A percentile compares a stretch with the other conserved stretches of the same genome.
These are phyloP conservation scores for Marcusenius ussheri DNA, from an alignment of 2,113 vertebrate species.

Conservation along the genomic window DNA sequence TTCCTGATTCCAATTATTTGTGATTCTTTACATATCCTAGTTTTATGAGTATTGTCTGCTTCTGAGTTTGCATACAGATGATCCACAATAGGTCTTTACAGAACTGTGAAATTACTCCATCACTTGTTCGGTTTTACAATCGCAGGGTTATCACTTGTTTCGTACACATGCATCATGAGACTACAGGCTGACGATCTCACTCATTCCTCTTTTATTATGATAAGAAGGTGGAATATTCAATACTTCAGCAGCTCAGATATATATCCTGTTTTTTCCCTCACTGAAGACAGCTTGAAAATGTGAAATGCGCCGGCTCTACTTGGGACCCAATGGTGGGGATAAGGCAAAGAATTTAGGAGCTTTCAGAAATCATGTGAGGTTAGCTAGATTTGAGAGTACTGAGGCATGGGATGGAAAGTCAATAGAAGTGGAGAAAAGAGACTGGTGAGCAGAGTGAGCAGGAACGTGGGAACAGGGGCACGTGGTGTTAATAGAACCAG, in stretches of 20 bases:
- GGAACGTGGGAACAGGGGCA: slow-evolving; percentile 23
- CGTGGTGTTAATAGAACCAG: slow-evolving; percentile 46
- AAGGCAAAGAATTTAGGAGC: slow-evolving; percentile 37
- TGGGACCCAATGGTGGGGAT: slow-evolving; percentile 16
- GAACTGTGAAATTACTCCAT: neutral
- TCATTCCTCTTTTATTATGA: slow-evolving; percentile 1
- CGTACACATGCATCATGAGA: neutral
- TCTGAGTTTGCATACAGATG: neutral
- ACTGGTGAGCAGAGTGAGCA: slow-evolving; percentile 1
- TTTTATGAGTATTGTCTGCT: neutral
- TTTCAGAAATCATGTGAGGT: slow-evolving; percentile 41
- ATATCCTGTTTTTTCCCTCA: neutral
- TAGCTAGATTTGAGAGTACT: slow-evolving; percentile 33
- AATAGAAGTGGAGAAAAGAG: slow-evolving; percentile 27
- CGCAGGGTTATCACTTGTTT: neutral
- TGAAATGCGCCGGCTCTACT: slow-evolving; percentile 14
- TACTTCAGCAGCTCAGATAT: neutral
- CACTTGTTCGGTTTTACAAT: neutral
- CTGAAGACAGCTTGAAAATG: neutral
- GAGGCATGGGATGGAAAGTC: slow-evolving; percentile 41
- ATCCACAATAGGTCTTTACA: neutral
- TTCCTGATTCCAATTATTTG: neutral
- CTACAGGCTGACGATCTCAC: slow-evolving; percentile 27
- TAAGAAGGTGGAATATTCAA: neutral
- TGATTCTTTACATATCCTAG: neutral